These are phyloP conservation scores for Oryctes rhinoceros DNA, from an alignment of 1,140 invertebrate species.

Conservation along the genomic window DNA sequence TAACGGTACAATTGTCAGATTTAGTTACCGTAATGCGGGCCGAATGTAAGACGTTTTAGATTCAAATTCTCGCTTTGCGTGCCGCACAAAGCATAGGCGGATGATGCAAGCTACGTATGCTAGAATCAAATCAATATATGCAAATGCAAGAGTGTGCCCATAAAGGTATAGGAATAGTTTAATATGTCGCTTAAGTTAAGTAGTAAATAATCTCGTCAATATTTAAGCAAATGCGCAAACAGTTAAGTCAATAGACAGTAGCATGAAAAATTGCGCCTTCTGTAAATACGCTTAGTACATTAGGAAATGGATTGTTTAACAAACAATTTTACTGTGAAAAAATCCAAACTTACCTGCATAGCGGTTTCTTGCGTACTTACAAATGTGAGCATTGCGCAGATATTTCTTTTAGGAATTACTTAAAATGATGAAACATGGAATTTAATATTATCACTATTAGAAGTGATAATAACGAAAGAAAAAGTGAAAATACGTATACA, in stretches of 20 bases:
- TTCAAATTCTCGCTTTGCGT: too few species aligned
- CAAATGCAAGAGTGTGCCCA: too few species aligned
- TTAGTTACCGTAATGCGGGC: too few species aligned
- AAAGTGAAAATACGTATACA: background rate
- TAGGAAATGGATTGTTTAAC: constrained; percentile 5
- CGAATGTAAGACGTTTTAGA: too few species aligned
- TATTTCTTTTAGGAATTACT: background rate
- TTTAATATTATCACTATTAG: constrained; percentile 1
- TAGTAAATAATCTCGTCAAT: background rate
- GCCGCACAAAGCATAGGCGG: too few species aligned
- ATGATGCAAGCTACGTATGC: too few species aligned
- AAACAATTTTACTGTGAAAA: constrained; percentile 17
- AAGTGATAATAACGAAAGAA: background rate
- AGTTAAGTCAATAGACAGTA: constrained; percentile 1
- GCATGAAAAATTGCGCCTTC: background rate
- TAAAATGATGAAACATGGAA: constrained; percentile 1
- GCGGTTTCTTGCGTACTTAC: background rate
- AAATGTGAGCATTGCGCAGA: background rate
- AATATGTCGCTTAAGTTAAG: too few species aligned
- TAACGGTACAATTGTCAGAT: too few species aligned
- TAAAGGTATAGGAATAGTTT: too few species aligned
- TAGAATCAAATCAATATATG: too few species aligned
- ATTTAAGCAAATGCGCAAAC: constrained; percentile 9
- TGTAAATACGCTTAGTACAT: constrained; percentile 14
- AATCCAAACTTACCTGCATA: background rate